A percentile compares a stretch with the other conserved stretches of the same genome.
Evolutionary conservation across 2,888 invertebrate genomes (phyloP).

Genomic region (Netelia virgata): DNA sequence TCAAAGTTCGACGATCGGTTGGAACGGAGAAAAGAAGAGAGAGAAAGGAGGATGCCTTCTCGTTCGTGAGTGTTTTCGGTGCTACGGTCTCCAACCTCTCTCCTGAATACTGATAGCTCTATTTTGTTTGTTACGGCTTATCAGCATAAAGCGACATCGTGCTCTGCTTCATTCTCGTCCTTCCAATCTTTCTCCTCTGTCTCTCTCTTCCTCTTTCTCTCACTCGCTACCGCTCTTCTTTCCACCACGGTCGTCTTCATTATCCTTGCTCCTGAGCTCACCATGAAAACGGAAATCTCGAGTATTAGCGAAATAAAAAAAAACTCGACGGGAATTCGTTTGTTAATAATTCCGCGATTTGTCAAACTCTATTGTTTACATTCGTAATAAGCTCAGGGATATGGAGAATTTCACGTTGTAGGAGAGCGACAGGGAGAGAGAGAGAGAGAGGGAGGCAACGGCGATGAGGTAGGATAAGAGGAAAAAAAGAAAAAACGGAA

Average conservation of each 20-base stretch:
- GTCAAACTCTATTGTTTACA: conserved; percentile 42
- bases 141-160: conserved; percentile 52
- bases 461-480: background rate
- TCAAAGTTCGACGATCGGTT: conserved; percentile 43
- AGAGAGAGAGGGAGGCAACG: background rate
- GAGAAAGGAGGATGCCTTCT: conserved; percentile 22
- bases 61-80: background rate
- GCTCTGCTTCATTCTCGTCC: background rate
- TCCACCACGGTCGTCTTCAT: conserved; percentile 12
- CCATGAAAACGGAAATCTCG: conserved; percentile 8
- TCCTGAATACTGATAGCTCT: conserved; percentile 73
- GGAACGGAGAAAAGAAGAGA: conserved; percentile 1
- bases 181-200: background rate
- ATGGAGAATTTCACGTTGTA: background rate
- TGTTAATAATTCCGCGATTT: conserved; percentile 49
- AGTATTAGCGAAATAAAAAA: background rate
- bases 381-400: conserved; percentile 37
- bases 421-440: background rate
- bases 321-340: conserved; percentile 24
- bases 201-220: background rate
- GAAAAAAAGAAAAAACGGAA: too few species aligned
- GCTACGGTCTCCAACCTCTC: conserved; percentile 41
- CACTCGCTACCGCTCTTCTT: background rate
- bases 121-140: conserved; percentile 70
- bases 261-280: background rate